Evolutionary conservation across 2,797 vertebrate species (phyloP).

Genomic region (Choloepus didactylus): DNA sequence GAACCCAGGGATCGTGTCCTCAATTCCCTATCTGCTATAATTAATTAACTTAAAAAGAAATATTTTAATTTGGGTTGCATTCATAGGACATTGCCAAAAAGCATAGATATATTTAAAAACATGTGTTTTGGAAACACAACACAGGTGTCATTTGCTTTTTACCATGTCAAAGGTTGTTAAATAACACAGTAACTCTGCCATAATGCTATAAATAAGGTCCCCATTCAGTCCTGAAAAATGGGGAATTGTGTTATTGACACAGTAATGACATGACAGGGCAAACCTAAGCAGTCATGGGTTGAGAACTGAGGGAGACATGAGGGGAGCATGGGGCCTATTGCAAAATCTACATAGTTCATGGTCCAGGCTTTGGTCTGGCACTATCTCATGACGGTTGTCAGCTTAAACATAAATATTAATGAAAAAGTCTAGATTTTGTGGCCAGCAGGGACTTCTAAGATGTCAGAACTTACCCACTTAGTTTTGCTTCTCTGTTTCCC

Average conservation of each 20-base stretch:
- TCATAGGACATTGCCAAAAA: neutral
- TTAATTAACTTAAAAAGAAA: constrained; percentile 35
- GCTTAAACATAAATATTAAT: neutral
- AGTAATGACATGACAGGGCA: neutral
- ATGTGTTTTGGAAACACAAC: neutral
- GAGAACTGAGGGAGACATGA: neutral
- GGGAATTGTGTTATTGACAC: neutral
- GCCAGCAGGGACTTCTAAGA: neutral
- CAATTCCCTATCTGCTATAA: neutral
- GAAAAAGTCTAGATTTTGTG: neutral
- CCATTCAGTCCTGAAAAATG: neutral
- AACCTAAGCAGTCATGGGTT: neutral
- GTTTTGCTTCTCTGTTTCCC: neutral
- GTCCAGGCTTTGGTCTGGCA: neutral
- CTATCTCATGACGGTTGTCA: neutral
- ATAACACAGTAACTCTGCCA: constrained; percentile 18
- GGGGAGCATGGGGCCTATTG: neutral
- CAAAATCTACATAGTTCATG: neutral
- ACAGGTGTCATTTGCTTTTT: neutral
- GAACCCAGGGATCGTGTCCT: neutral
- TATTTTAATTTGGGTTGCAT: neutral
- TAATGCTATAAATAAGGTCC: neutral
- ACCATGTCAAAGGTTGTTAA: neutral
- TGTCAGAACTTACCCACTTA: neutral
- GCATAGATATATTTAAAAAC: neutral